Conservation (phyloP, 2,113 vertebrate species). For the Spizaetus ornatus region DNA sequence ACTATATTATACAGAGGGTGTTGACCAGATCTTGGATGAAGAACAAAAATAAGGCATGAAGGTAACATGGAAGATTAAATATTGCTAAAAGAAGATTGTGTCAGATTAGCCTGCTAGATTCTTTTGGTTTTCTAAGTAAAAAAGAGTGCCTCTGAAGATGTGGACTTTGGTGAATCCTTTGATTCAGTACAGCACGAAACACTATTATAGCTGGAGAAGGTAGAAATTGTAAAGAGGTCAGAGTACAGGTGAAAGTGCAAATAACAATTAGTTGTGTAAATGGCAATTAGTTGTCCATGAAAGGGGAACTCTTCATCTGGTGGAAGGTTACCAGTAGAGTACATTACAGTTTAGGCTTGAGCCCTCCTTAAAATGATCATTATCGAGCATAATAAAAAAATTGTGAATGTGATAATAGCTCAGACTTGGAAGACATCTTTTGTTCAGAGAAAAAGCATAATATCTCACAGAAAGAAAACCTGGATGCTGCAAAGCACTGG, state of each 20-base stretch:
- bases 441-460: neutral
- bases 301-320: neutral
- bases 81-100: neutral
- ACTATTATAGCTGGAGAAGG: neutral
- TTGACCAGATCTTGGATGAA: neutral
- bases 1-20: neutral
- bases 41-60: neutral
- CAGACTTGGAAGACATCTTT: neutral
- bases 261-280: neutral
- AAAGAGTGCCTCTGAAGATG: neutral
- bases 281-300: neutral
- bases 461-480: neutral
- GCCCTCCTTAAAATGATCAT: neutral
- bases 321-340: neutral
- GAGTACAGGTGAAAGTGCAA: neutral
- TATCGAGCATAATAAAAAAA: neutral
- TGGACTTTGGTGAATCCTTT: neutral
- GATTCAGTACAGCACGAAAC: neutral
- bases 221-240: neutral
- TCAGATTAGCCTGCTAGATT: neutral
- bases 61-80: neutral
- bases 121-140: neutral
- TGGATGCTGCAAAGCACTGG: neutral
- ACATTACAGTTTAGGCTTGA: neutral
- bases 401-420: neutral